Base-by-base conservation (phyloP, 2,113 vertebrate species). In the Bostrychus sinensis region DNA sequence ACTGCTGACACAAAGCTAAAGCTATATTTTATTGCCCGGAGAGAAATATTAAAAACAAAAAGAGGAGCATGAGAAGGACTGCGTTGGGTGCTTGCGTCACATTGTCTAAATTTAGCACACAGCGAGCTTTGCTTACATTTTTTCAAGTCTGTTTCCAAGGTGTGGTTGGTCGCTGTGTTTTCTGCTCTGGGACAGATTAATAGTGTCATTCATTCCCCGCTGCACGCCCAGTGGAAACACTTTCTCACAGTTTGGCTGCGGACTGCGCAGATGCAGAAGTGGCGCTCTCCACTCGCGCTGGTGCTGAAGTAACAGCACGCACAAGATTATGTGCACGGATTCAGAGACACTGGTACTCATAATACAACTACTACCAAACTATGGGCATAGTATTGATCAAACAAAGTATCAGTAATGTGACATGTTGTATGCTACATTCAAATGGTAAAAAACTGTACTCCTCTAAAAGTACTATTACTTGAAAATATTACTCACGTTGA, bases 221-320 rank as follows among this genome's bases (percentile, higher is more conserved):
- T 45, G 23, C 51, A 58, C 64, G 14, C 60, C 70, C 71, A 70
- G 61, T 87, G 88, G 81, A 86, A 87, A 86, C 66, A 51, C 11
- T 79, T 54, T 0, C 53, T 84, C 80, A 78, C 72, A 70, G 39
- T 67, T 76, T 79, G 77, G 76, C 76, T 55, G 43, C 62, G 5
- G 42, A 55, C 72, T 61, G 77, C 76, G 70, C 81, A 72, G 45
- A 58, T 16, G 55, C 39, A 23, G 39, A 43, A 56, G 43, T 38
- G 81, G 81, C 84, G 91, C 91, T 92, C 72, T 92, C 91, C 91
- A 61, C 60, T 37, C 25, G 50, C 10, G 62, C 78, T 61, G 83
- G 90, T 91, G 90, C 91, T 92, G 91, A 92, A 92, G 75, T 60
- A 56, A 77, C 61, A 38, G 5, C 20, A 19, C 2, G 12, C 1